phyloP scores from a whole-genome alignment of 2,113 vertebrate genomes.

The Genyomyrus donnyi region DNA sequence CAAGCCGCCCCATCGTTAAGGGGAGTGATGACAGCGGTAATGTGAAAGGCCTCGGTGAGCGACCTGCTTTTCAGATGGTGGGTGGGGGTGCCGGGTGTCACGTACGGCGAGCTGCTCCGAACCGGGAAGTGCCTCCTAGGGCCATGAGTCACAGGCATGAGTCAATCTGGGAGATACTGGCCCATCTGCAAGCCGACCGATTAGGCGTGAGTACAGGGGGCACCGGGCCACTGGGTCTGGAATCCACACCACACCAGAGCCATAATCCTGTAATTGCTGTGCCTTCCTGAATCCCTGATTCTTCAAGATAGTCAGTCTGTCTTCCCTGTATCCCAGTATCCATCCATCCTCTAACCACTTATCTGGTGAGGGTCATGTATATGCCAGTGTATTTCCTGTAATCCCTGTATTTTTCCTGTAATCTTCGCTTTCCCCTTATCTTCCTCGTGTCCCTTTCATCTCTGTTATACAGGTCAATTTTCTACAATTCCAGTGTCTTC shows the following conservation, averaged over 20 bases:
- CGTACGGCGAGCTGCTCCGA: background rate
- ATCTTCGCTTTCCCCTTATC: background rate
- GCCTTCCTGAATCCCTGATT: background rate
- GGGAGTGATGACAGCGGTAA: constrained; percentile 9
- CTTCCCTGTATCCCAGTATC: background rate
- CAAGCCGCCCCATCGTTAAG: background rate
- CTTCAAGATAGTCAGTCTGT: background rate
- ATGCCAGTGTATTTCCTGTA: background rate
- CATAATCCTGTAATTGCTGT: background rate
- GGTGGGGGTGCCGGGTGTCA: background rate
- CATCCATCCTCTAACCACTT: background rate
- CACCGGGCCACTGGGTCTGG: background rate
- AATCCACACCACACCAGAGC: background rate
- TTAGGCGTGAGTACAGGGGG: background rate
- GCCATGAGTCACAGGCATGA: background rate
- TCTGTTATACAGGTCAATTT: background rate
- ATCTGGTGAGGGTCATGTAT: background rate
- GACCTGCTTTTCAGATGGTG: background rate
- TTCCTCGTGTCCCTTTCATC: background rate
- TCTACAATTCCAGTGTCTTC: background rate
- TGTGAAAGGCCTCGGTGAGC: background rate
- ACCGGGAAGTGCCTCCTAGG: background rate
- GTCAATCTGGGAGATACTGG: background rate
- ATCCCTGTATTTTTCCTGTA: background rate
- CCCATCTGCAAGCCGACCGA: background rate